A percentile compares a stretch with the other conserved stretches of the same genome.
phyloP scores from a whole-genome alignment of 1,140 invertebrate genomes.

The Anoplophora glabripennis region DNA sequence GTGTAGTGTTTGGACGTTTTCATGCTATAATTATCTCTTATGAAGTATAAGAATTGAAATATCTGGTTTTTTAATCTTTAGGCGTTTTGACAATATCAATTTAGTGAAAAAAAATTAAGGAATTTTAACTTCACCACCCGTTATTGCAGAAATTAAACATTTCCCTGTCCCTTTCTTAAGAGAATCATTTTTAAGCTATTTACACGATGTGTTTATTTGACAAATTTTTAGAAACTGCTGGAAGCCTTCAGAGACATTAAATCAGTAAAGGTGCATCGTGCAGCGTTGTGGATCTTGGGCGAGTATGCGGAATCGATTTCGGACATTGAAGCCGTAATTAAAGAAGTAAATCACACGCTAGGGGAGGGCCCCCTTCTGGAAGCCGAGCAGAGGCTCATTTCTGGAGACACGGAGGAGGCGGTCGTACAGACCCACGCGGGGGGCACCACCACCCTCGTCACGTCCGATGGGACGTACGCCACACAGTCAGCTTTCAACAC shows the following conservation, averaged over 20 bases:
- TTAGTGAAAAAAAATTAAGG: too few relatives aligned
- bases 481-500: slow-evolving; percentile 95
- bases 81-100: too few relatives aligned
- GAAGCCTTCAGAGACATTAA: slow-evolving; percentile 81
- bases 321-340: slow-evolving; percentile 79
- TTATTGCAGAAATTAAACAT: too few relatives aligned
- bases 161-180: too few relatives aligned
- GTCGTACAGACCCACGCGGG: slow-evolving; percentile 38
- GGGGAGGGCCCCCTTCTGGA: slow-evolving; percentile 90
- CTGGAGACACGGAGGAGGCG: slow-evolving; percentile 60
- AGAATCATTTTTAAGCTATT: too few relatives aligned
- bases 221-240: slow-evolving; percentile 69
- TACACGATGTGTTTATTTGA: too few relatives aligned
- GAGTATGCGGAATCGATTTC: slow-evolving; percentile 83
- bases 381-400: slow-evolving; percentile 73
- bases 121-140: too few relatives aligned
- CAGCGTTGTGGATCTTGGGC: slow-evolving; percentile 96
- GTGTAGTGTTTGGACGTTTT: too few relatives aligned
- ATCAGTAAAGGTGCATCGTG: slow-evolving; percentile 84
- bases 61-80: too few relatives aligned
- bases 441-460: slow-evolving; percentile 66
- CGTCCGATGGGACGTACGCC: slow-evolving; percentile 98
- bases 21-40: too few relatives aligned
- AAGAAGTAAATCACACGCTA: slow-evolving; percentile 70
- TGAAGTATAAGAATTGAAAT: too few relatives aligned